A percentile compares a stretch with the other conserved stretches of the same genome.
These are phyloP conservation scores for Periparus ater DNA, from an alignment of 2,797 vertebrate genomes.

Conservation along the genomic window DNA sequence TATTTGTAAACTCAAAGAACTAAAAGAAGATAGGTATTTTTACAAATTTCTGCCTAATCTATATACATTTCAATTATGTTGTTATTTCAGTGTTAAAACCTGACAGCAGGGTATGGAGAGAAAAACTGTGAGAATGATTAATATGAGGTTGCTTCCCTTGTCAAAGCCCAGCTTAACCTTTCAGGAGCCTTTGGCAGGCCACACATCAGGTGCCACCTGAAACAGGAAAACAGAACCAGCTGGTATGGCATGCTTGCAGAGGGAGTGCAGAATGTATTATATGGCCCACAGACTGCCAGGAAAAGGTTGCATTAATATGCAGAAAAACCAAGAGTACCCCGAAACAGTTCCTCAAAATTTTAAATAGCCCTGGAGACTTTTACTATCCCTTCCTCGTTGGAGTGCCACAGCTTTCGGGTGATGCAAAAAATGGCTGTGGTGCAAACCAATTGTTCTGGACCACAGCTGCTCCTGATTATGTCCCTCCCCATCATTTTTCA, in stretches of 20 bases:
- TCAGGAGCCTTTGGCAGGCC: neutral
- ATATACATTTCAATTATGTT: conserved; percentile 30
- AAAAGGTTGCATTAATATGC: neutral
- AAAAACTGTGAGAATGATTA: neutral
- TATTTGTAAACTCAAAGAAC: neutral
- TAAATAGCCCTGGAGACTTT: neutral
- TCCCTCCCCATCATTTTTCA: neutral
- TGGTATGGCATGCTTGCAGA: neutral
- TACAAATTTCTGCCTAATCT: neutral
- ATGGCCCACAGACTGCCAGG: neutral
- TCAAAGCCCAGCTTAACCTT: neutral
- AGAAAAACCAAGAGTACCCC: neutral
- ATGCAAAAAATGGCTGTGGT: neutral
- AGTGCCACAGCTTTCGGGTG: neutral
- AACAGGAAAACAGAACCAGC: neutral
- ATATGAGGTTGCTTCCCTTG: neutral
- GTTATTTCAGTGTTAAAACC: neutral
- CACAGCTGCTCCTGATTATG: neutral
- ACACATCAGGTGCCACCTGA: neutral
- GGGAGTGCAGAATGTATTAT: neutral
- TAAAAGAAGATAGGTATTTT: neutral
- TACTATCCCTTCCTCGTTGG: neutral
- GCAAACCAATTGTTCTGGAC: rapidly evolving
- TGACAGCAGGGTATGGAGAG: neutral
- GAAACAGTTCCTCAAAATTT: neutral